Base-by-base conservation (phyloP, 2,888 invertebrate species). In the Acanthosepion lycidas region DNA sequence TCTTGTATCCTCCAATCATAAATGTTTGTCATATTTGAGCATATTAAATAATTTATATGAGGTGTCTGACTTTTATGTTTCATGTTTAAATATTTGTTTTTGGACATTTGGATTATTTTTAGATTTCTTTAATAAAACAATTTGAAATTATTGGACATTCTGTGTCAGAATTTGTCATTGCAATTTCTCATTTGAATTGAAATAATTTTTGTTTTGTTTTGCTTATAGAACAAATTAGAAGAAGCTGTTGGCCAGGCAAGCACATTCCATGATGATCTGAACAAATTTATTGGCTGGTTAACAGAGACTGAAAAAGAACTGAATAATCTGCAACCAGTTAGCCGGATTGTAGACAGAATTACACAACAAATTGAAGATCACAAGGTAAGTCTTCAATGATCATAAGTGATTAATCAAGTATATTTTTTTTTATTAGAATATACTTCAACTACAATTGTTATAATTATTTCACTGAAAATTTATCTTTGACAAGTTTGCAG, bases 291-390 rank as follows among this genome's bases (percentile, higher is more conserved):
- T 20, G 98, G 99, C 97, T 99, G 99, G 99, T 98, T 99, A 94
- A 99, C 99, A 6, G 98, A 98, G 97, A 99, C 99, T 0, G 99
- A 99, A 97, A 99, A 99, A 97, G 98, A 98, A 18, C 98, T 99
- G 2, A 98, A 98, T 1, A 98, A 98, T 94, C 98, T 99, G 96
- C 98, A 99, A 97, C 99, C 99, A 0, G 99, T 99, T 0, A 99
- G 99, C 15, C 98, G 99, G 94, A 98, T 99, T 23, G 98, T 99
- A 98, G 99, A 99, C 96, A 98, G 98, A 0, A 98, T 99, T 94
- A 98, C 99, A 91, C 98, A 98, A n/a, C 99, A 99, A 98, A 99
- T 99, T 96, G 99, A 99, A 97, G 99, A 99, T 95, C 99, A 99
- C 98, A 99, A 97, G 96, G 97, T 97, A 95, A 94, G 96, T 23